Percentiles rank a stretch among this genome's conserved stretches.
Evolutionary conservation across 2,797 vertebrate species (phyloP).

Genomic region (Tolypeutes matacus): DNA sequence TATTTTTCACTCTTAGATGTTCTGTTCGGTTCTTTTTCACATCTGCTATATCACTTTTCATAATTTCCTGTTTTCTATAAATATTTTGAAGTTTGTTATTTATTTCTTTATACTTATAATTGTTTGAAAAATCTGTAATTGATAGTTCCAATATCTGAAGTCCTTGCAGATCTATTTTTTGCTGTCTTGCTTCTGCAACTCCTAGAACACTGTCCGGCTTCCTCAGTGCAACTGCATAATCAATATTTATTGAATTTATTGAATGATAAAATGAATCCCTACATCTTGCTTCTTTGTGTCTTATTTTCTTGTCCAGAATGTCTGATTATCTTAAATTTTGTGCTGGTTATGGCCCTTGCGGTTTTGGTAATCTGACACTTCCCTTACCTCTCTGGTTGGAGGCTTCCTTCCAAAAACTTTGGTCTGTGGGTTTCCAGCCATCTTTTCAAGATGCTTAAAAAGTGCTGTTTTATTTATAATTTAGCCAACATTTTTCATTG

Average conservation of each 20-base stretch:
- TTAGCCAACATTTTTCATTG: neutral
- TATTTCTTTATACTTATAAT: slow-evolving; percentile 15
- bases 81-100: neutral
- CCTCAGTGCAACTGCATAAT: neutral
- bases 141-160: neutral
- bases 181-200: neutral
- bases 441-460: neutral
- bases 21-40: neutral
- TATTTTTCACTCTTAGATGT: neutral
- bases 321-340: neutral
- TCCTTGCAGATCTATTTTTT: neutral
- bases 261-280: neutral
- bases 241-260: neutral
- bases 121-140: neutral
- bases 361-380: neutral
- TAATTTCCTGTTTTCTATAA: neutral
- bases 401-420: slow-evolving; percentile 16
- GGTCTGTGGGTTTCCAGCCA: neutral
- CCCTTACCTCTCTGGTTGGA: neutral
- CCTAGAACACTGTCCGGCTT: neutral
- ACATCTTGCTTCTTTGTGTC: neutral
- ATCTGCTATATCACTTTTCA: neutral
- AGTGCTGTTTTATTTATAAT: neutral
- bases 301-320: neutral
- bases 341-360: neutral